Evolutionary conservation across 2,113 vertebrate species (phyloP), one percentile per base, ranked within the genome.

Genomic region (Rhombomys opimus): DNA sequence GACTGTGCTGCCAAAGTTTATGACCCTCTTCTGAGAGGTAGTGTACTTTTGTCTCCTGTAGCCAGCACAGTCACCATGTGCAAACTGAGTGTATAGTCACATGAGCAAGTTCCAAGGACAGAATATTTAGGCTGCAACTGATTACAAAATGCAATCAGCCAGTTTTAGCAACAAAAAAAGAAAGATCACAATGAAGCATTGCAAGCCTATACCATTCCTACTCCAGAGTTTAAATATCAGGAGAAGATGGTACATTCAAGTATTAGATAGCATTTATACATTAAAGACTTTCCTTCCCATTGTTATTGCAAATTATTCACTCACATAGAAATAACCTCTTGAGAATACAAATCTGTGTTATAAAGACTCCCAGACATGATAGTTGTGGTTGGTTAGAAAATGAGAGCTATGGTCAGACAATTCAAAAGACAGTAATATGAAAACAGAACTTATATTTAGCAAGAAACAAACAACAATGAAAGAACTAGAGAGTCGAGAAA

Each of bases 161-260:
- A 0, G 70, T 99, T 91, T 98, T 99, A 41, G 98, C 99, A 96
- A 98, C 97, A 15, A 99, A 20, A 50, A 4, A 65, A 99, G 97
- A 99, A 99, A 92, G 98, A 99, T 96, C 99, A 99, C 98, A 99
- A 98, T 75, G 99, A 99, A 99, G 99, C 99, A 96, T 98, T 99
- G 97, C 99, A 99, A 63, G n/a, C n/a, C 92, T 32, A 20, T 32
- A 32, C 98, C 98, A 23, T 99, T 99, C 7, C 35, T 18, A 7
- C 41, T 63, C 41, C 59, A 86, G 13, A 22, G 25, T 7, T 20
- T 46, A 38, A 41, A 35, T 75, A 7, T 27, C 41, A 86, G 10
- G 15, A 10, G 65, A 35, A 20, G 14, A 27, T 32, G 9, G 27
- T 7, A 2, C 15, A 46, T 75, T 89, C 52, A 13, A 2, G 4